phyloP scores from a whole-genome alignment of 2,797 vertebrate species.

The Arnoldichthys spilopterus region DNA sequence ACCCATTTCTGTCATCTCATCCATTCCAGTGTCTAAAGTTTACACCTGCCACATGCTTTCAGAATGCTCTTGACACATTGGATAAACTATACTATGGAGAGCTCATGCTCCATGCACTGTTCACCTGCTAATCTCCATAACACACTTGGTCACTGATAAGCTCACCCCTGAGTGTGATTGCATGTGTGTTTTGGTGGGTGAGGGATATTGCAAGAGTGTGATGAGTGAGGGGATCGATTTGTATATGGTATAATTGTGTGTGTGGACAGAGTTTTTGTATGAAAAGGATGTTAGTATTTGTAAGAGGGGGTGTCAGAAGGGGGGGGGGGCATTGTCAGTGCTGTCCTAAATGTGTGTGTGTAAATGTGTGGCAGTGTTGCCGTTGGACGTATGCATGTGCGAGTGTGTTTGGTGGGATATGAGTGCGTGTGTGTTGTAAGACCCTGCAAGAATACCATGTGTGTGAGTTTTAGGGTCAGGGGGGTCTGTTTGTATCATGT shows the following conservation, averaged over 20 bases:
- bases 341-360: background rate
- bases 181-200: background rate
- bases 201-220: background rate
- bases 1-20: slow-evolving; percentile 6
- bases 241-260: background rate
- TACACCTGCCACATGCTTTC: background rate
- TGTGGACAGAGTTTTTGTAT: background rate
- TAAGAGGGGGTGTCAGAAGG: too few species aligned
- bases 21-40: slow-evolving; percentile 7
- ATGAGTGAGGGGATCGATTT: background rate
- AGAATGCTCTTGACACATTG: background rate
- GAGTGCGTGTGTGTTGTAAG: too few species aligned
- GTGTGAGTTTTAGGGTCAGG: background rate
- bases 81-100: slow-evolving; percentile 7
- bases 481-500: too few species aligned
- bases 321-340: too few species aligned
- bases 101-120: background rate
- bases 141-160: background rate
- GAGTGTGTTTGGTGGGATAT: background rate
- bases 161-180: background rate
- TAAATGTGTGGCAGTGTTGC: background rate
- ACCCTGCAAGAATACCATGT: too few species aligned
- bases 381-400: background rate
- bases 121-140: background rate
- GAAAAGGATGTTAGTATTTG: background rate